These are phyloP conservation scores for Neopelma chrysocephalum DNA, from an alignment of 2,797 vertebrate genomes.

Conservation along the genomic window DNA sequence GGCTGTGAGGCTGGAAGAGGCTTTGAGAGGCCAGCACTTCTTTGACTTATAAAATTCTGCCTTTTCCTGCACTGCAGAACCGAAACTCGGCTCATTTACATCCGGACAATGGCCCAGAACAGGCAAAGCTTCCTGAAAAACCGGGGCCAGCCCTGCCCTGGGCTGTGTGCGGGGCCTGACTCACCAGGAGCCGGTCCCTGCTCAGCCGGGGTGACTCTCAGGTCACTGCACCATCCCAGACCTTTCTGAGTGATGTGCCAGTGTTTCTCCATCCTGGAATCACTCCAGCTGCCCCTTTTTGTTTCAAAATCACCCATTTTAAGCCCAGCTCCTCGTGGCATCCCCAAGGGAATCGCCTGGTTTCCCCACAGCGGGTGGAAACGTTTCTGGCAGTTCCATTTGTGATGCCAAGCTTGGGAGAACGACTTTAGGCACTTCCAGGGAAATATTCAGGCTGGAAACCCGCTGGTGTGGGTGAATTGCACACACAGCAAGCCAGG, in stretches of 20 bases:
- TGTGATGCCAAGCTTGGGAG: neutral
- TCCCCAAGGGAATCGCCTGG: fast-evolving
- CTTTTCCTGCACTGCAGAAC: neutral
- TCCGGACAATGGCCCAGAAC: neutral
- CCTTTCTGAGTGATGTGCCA: neutral
- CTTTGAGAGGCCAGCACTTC: neutral
- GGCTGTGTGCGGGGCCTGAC: neutral
- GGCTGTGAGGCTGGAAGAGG: neutral
- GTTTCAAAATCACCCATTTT: neutral
- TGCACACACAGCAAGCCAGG: neutral
- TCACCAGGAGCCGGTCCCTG: neutral
- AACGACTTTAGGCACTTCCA: neutral
- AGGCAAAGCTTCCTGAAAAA: slow-evolving; percentile 26
- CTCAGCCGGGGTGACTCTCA: neutral
- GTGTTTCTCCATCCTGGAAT: neutral
- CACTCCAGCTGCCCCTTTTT: neutral
- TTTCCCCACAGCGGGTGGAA: neutral
- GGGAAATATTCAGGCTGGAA: neutral
- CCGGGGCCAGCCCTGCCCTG: neutral
- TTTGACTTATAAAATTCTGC: neutral
- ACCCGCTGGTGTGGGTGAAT: neutral
- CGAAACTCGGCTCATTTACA: neutral
- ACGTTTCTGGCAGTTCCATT: neutral
- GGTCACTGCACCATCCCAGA: neutral
- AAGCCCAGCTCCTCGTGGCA: neutral